Percentiles rank a stretch among this genome's conserved stretches.
phyloP scores from a whole-genome alignment of 2,888 invertebrate genomes.

The Euphydryas editha region DNA sequence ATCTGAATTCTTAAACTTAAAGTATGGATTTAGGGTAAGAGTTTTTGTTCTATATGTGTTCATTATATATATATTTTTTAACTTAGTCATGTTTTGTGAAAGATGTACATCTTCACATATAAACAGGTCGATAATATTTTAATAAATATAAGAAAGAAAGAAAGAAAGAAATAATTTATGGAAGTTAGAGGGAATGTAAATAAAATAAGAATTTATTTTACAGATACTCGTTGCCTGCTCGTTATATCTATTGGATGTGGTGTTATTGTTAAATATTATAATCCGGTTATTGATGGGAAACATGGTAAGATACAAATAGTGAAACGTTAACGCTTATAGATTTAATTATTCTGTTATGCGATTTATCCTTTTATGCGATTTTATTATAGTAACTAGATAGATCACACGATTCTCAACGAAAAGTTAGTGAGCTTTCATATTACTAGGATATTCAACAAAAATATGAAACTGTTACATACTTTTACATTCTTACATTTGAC shows the following conservation, averaged over 20 bases:
- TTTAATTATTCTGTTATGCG: neutral
- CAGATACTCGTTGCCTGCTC: constrained; percentile 34
- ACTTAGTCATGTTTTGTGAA: neutral
- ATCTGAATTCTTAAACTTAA: constrained; percentile 38
- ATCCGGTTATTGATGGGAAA: constrained; percentile 35
- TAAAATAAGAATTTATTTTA: constrained; percentile 9
- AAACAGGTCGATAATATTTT: neutral
- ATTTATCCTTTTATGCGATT: too few species aligned
- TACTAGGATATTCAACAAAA: too few species aligned
- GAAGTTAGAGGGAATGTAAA: neutral
- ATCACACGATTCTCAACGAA: too few species aligned
- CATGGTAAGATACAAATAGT: constrained; percentile 25
- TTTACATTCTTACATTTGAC: too few species aligned
- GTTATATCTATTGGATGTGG: constrained; percentile 34
- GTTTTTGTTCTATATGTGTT: neutral
- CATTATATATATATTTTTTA: neutral
- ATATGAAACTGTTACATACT: too few species aligned
- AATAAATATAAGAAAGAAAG: constrained; percentile 3
- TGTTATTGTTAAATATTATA: constrained; percentile 31
- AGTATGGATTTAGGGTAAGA: constrained; percentile 40
- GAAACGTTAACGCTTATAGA: neutral
- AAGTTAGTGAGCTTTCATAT: too few species aligned
- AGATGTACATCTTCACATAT: too few species aligned
- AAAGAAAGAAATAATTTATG: neutral
- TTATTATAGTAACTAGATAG: too few species aligned